Evolutionary conservation across 2,888 invertebrate species (phyloP), one percentile per base, ranked within the genome.

Genomic region (Lumbricus terrestris): DNA sequence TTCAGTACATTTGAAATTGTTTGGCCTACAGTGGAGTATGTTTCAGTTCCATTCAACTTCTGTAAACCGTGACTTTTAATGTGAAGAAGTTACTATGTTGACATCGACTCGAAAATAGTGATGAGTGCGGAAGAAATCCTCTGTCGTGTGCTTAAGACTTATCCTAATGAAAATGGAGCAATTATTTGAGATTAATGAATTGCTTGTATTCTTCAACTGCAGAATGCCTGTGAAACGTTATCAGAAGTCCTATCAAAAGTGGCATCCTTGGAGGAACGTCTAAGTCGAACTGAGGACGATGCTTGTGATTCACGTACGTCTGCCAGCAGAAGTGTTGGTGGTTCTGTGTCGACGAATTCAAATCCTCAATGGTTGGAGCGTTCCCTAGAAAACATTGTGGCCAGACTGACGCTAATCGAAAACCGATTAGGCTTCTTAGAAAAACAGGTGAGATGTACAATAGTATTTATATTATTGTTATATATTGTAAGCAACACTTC

Each of bases 371-470:
- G n/a, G 20, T 85, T 85, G 85, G 37, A 85, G 23, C 85, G 37
- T 34, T 34, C 85, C 34, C 35, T 85, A 34, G 85, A 85, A 37
- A 85, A 85, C 37, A 20, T 85, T 34, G 34, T 85, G 23, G 85
- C 85, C 35, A 34, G 85, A 35, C 37, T 85, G 85, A 85, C 85
- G 23, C 85, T 85, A 20, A 23, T 85, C 37, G 85, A 85, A 85
- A 85, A 85, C 37, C 85, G 85, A 85, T 34, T 85, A 37, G 35
- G 85, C 85, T 11, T 85, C 35, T 33, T 85, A 85, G 85, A 85
- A 85, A 85, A 85, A 85, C 85, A 85, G 37, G 85, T 85, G 37
- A n/a, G n/a, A 85, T 20, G 8, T 15, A 20, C n/a, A n/a, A n/a
- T n/a, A n/a, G n/a, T 38, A 38, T 38, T 38, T 38, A n/a, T n/a